These are phyloP conservation scores for Pipa parva DNA, from an alignment of 2,113 vertebrate species.

Conservation along the genomic window DNA sequence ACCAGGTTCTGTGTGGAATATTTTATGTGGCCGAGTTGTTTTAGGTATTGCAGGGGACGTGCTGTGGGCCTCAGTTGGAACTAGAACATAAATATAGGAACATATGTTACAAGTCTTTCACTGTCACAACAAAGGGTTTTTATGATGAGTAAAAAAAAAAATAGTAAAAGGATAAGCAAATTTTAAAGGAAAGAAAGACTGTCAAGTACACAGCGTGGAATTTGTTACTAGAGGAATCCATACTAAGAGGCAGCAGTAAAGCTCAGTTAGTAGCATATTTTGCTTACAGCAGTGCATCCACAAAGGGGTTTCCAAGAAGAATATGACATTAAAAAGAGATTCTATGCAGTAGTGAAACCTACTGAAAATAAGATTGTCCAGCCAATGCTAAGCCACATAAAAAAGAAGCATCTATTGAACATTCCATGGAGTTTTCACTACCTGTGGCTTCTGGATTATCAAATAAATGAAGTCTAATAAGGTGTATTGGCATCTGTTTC, in stretches of 20 bases:
- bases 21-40: conserved; percentile 20
- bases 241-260: neutral
- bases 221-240: neutral
- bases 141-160: neutral
- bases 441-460: neutral
- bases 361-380: neutral
- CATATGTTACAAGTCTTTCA: neutral
- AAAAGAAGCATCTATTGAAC: neutral
- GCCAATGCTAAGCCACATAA: neutral
- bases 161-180: neutral
- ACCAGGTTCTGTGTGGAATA: conserved; percentile 26
- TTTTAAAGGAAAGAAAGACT: neutral
- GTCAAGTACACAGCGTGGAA: neutral
- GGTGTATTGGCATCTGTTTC: neutral
- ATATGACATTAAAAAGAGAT: neutral
- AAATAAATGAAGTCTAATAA: neutral
- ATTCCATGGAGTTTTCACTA: neutral
- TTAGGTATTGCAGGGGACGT: conserved; percentile 14
- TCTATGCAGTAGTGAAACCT: neutral
- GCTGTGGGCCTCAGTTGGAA: conserved; percentile 1
- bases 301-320: neutral
- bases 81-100: conserved; percentile 32
- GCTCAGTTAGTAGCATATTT: neutral
- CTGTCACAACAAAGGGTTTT: neutral
- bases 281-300: neutral